Percentiles rank a stretch among this genome's conserved stretches.
Evolutionary conservation across 2,797 vertebrate genomes (phyloP).

Genomic region (Ctenopoma multispine): DNA sequence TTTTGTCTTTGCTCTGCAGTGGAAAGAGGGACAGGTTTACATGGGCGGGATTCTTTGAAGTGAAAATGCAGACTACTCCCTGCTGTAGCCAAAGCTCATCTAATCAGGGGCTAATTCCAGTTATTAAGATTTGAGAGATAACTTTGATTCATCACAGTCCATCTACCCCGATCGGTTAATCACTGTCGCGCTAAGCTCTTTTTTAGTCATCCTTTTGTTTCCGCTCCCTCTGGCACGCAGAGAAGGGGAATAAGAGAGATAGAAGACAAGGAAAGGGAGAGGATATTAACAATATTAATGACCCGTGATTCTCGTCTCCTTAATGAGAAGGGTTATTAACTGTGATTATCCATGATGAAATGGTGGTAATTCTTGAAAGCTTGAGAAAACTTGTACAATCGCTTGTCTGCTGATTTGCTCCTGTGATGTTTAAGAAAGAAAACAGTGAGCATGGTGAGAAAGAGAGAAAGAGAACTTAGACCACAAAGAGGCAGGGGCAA

Average conservation of each 20-base stretch:
- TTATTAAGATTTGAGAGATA: conserved; percentile 85
- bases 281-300: conserved; percentile 86
- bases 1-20: conserved; percentile 37
- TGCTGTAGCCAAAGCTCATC: conserved; percentile 74
- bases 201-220: conserved; percentile 76
- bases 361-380: conserved; percentile 78
- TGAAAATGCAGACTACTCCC: conserved; percentile 64
- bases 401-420: conserved; percentile 71
- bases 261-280: conserved; percentile 67
- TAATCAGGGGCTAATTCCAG: conserved; percentile 83
- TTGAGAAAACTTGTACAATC: conserved; percentile 77
- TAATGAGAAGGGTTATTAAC: conserved; percentile 83
- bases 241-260: conserved; percentile 58
- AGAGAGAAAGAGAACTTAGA: conserved; percentile 15
- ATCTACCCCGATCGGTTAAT: conserved; percentile 81
- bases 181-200: conserved; percentile 77
- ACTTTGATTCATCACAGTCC: conserved; percentile 83
- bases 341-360: conserved; percentile 84
- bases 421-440: conserved; percentile 70
- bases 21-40: conserved; percentile 62
- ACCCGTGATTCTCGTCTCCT: conserved; percentile 79
- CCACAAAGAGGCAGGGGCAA: conserved; percentile 47
- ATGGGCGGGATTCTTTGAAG: conserved; percentile 74
- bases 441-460: conserved; percentile 50
- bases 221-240: conserved; percentile 70